Percentiles rank a stretch among this genome's conserved stretches.
phyloP scores from a whole-genome alignment of 2,113 vertebrate species.

The Haemorhous mexicanus region DNA sequence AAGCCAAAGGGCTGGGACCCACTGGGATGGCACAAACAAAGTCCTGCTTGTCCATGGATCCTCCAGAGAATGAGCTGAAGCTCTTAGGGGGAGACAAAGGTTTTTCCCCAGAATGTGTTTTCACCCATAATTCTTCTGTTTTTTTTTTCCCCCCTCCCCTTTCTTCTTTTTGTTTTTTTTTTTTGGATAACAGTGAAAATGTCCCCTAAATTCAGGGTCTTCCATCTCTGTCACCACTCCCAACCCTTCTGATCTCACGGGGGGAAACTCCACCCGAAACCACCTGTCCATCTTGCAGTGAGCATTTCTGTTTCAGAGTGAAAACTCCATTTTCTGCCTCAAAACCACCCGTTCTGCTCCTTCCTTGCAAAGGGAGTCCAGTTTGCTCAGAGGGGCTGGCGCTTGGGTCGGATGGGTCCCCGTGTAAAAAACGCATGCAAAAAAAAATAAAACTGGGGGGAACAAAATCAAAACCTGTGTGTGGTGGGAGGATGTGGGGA shows the following conservation, averaged over 20 bases:
- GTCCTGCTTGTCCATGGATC: background rate
- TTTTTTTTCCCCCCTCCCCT: fast-evolving
- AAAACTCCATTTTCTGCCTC: background rate
- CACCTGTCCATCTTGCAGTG: background rate
- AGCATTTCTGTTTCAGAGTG: background rate
- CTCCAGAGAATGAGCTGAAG: background rate
- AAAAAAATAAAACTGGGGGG: fast-evolving
- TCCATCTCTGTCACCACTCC: background rate
- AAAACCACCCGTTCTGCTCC: background rate
- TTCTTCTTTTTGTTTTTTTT: background rate
- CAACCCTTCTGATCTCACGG: background rate
- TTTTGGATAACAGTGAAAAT: background rate
- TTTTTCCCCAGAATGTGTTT: background rate
- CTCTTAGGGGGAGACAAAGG: background rate
- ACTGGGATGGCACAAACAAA: background rate
- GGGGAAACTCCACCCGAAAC: background rate
- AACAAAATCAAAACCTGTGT: too few species aligned
- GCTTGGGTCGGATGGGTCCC: background rate
- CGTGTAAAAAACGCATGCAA: fast-evolving
- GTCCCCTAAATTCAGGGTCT: background rate
- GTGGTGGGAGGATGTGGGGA: background rate
- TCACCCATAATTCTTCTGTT: background rate
- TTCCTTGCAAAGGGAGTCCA: background rate
- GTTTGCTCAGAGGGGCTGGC: background rate
- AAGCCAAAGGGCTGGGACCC: background rate